Evolutionary conservation across 2,113 vertebrate genomes (phyloP).

Genomic region (Seriola rivoliana): DNA sequence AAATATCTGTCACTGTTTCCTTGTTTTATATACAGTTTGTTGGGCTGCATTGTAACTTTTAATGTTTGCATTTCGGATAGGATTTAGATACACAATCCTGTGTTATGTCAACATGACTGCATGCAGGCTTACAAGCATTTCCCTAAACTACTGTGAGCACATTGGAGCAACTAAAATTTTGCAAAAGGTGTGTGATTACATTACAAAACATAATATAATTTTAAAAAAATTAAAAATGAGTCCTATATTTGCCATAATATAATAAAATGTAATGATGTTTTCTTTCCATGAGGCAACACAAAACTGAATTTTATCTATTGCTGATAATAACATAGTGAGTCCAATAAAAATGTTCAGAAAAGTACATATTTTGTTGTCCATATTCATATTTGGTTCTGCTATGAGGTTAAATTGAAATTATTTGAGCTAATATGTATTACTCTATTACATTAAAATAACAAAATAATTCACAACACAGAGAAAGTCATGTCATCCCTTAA

Average conservation of each 20-base stretch:
- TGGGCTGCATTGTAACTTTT: not conserved
- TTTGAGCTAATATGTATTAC: slow-evolving; percentile 15
- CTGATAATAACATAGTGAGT: not conserved
- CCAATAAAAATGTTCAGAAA: not conserved
- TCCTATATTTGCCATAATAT: not conserved
- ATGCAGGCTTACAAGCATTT: not conserved
- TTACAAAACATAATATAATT: not conserved
- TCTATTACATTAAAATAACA: slow-evolving; percentile 6
- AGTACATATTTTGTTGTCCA: not conserved
- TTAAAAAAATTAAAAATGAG: no score
- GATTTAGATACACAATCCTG: not conserved
- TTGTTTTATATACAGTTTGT: slow-evolving; percentile 3
- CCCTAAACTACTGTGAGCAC: not conserved
- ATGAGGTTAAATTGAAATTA: not conserved
- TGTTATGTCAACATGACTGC: not conserved
- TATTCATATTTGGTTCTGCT: not conserved
- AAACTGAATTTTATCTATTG: slow-evolving; percentile 2
- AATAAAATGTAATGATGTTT: not conserved
- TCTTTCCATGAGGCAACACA: not conserved
- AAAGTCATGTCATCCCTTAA: slow-evolving; percentile 1
- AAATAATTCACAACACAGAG: not conserved
- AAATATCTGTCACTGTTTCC: slow-evolving; percentile 28
- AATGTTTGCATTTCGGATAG: not conserved
- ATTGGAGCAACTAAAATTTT: not conserved
- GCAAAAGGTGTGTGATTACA: slow-evolving; percentile 1